phyloP scores from a whole-genome alignment of 2,797 vertebrate genomes.

The Sebastes nivosus region DNA sequence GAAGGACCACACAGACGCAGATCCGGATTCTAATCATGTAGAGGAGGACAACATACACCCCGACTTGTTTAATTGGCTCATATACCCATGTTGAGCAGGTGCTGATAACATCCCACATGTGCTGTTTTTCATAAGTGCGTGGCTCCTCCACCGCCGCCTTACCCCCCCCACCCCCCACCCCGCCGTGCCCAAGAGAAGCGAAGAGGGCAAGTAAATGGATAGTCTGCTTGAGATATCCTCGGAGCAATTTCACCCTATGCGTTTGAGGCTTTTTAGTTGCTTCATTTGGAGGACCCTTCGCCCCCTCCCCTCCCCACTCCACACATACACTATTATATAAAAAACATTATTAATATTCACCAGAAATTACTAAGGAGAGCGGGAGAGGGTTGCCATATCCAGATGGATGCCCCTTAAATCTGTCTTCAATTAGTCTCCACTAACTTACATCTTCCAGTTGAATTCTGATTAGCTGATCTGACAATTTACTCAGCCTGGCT shows the following conservation, averaged over 20 bases:
- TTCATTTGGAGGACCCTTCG: conserved; percentile 51
- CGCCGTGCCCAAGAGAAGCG: conserved; percentile 2
- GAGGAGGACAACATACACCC: conserved; percentile 57
- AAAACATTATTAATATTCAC: conserved; percentile 81
- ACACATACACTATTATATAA: conserved; percentile 59
- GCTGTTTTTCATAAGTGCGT: conserved; percentile 50
- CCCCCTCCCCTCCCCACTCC: neutral
- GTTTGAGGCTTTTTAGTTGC: conserved; percentile 62
- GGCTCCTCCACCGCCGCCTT: conserved; percentile 25
- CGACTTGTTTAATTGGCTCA: conserved; percentile 72
- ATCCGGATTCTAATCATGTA: conserved; percentile 65
- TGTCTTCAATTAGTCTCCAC: conserved; percentile 81
- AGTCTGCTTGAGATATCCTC: conserved; percentile 63
- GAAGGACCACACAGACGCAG: conserved; percentile 43
- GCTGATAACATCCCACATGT: conserved; percentile 65
- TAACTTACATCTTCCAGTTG: conserved; percentile 80
- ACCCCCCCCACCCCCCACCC: neutral
- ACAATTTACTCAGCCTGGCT: conserved; percentile 75
- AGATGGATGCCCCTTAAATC: conserved; percentile 80
- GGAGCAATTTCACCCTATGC: conserved; percentile 61
- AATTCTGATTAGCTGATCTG: conserved; percentile 84
- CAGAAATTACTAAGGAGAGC: conserved; percentile 71
- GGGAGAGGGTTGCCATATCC: conserved; percentile 52
- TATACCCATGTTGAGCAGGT: conserved; percentile 67
- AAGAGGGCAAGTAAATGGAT: conserved; percentile 61